A percentile compares a stretch with the other conserved stretches of the same genome.
phyloP scores from a whole-genome alignment of 2,797 vertebrate species.

The Melanotaenia nigrans region DNA sequence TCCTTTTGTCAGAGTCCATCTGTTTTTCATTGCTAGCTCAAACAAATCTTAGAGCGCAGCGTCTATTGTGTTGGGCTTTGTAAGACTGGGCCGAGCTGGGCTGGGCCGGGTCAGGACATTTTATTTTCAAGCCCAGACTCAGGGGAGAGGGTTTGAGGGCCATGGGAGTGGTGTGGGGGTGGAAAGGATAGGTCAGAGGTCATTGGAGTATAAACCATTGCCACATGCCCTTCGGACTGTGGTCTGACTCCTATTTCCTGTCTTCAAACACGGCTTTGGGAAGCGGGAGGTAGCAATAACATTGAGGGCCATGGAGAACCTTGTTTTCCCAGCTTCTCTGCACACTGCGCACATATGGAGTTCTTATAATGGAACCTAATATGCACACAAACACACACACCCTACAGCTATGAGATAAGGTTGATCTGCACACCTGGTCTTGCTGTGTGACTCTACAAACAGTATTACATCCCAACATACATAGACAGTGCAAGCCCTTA shows the following conservation, averaged over 20 bases:
- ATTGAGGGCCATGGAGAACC: conserved; percentile 80
- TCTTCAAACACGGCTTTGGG: conserved; percentile 83
- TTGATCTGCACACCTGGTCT: conserved; percentile 78
- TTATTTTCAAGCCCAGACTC: conserved; percentile 64
- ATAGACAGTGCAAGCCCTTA: conserved; percentile 46
- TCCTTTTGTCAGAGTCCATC: conserved; percentile 82
- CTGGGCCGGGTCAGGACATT: conserved; percentile 63
- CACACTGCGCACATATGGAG: conserved; percentile 80
- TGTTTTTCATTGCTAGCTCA: conserved; percentile 86
- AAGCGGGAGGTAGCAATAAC: conserved; percentile 87
- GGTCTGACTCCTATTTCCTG: conserved; percentile 93
- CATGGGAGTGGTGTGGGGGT: conserved; percentile 78
- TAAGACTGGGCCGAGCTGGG: conserved; percentile 56
- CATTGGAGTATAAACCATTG: conserved; percentile 86
- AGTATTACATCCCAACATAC: conserved; percentile 50
- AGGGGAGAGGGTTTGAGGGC: conserved; percentile 76
- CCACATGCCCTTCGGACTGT: conserved; percentile 88
- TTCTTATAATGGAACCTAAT: conserved; percentile 79
- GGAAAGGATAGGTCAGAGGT: conserved; percentile 80
- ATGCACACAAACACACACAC: conserved; percentile 72
- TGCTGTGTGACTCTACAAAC: conserved; percentile 75
- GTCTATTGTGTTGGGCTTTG: conserved; percentile 68
- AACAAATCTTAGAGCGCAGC: conserved; percentile 78
- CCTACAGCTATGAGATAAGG: conserved; percentile 76
- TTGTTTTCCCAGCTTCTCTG: conserved; percentile 85